Conservation (phyloP, 2,113 vertebrate genomes). For the Hippocampus abdominalis region DNA sequence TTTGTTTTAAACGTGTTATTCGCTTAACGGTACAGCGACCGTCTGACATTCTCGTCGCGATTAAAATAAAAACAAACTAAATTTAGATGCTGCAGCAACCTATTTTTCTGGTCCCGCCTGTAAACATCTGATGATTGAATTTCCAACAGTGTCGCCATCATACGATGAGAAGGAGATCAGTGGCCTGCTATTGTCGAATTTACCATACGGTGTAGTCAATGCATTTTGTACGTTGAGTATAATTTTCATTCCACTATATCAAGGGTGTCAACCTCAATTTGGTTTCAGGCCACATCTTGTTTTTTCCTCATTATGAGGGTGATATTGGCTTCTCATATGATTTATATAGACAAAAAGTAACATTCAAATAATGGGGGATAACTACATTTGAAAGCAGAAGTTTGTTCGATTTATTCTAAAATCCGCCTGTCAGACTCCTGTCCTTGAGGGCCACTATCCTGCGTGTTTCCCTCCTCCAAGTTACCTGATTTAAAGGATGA, state of each 20-base stretch:
- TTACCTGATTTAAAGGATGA: too few relatives aligned
- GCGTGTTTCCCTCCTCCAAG: too few relatives aligned
- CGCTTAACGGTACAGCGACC: neutral
- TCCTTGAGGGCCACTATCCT: too few relatives aligned
- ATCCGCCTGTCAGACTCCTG: too few relatives aligned
- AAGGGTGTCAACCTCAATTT: neutral
- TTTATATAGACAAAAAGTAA: too few relatives aligned
- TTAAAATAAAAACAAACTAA: conserved; percentile 3
- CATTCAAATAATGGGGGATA: too few relatives aligned
- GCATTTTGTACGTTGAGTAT: neutral
- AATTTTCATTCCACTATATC: neutral
- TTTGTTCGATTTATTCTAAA: too few relatives aligned
- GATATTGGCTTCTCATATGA: too few relatives aligned
- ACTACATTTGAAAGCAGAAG: too few relatives aligned
- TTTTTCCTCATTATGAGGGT: too few relatives aligned
- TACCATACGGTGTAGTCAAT: neutral
- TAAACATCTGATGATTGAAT: neutral
- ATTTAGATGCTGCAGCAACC: conserved; percentile 4
- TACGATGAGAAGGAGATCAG: neutral
- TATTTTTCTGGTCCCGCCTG: conserved; percentile 5
- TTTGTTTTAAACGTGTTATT: neutral
- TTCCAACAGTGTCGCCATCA: neutral
- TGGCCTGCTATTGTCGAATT: neutral
- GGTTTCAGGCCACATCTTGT: neutral
- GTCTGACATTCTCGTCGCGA: neutral